phyloP scores from a whole-genome alignment of 2,797 vertebrate genomes.

The Loris lydekkerianus region DNA sequence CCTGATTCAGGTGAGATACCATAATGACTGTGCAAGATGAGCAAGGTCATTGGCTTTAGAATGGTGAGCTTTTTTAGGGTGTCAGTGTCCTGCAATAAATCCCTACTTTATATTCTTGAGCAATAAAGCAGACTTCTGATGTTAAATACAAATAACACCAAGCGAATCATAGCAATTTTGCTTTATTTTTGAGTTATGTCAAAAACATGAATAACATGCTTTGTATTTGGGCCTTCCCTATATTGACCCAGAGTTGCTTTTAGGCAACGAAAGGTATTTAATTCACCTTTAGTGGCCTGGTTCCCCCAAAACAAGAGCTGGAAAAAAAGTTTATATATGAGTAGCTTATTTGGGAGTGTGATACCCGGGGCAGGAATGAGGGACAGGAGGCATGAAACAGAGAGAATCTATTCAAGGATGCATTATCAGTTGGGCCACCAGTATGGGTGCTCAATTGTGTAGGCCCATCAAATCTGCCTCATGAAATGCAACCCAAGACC shows the following conservation, averaged over 20 bases:
- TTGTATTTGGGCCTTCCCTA: neutral
- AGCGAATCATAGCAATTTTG: neutral
- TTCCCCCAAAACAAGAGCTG: neutral
- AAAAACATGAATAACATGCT: neutral
- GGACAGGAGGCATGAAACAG: neutral
- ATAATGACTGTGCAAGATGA: neutral
- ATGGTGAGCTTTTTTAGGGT: neutral
- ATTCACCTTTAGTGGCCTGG: neutral
- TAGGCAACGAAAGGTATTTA: neutral
- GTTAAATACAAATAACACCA: neutral
- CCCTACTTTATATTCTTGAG: neutral
- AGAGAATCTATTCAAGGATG: neutral
- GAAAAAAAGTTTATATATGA: neutral
- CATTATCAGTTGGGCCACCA: neutral
- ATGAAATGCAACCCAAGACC: slow-evolving; percentile 10
- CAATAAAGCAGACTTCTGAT: neutral
- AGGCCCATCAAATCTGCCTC: slow-evolving; percentile 10
- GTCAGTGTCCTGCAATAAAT: neutral
- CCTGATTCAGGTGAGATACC: neutral
- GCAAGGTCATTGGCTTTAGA: neutral
- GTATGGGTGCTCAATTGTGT: neutral
- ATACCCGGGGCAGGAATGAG: neutral
- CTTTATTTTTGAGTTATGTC: slow-evolving; percentile 2
- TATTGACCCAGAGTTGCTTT: neutral
- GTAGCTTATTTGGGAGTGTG: neutral